Evolutionary conservation across 2,113 vertebrate species (phyloP).

Genomic region (Megaceryle maxima): DNA sequence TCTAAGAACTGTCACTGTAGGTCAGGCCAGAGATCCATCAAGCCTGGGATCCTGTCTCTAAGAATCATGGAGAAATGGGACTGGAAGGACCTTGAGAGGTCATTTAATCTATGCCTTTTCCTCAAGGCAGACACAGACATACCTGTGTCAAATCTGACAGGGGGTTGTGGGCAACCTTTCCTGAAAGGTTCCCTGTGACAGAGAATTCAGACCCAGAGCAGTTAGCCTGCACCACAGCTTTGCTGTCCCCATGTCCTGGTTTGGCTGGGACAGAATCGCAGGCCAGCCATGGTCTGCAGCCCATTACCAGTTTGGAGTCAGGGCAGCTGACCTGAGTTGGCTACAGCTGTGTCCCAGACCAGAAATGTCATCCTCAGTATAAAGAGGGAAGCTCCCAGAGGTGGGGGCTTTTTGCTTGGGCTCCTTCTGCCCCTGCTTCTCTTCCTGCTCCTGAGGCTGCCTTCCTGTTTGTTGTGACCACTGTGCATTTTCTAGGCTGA

Average conservation of each 20-base stretch:
- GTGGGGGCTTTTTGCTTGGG: not conserved
- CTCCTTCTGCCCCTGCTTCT: not conserved
- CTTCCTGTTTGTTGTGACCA: not conserved
- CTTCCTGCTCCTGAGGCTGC: not conserved
- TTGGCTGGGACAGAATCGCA: not conserved
- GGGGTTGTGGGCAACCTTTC: not conserved
- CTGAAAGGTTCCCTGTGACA: not conserved
- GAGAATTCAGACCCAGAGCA: not conserved
- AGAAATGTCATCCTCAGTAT: not conserved
- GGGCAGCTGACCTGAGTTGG: not conserved
- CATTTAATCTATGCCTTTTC: constrained; percentile 1
- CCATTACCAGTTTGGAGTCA: not conserved
- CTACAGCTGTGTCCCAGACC: not conserved
- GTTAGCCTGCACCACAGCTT: not conserved
- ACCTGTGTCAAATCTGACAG: constrained; percentile 18
- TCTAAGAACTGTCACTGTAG: constrained; percentile 22
- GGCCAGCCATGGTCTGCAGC: not conserved
- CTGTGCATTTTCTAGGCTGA: not conserved
- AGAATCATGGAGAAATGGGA: constrained; percentile 4
- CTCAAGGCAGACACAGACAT: not conserved
- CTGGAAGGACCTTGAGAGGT: constrained; percentile 58
- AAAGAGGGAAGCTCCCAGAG: not conserved
- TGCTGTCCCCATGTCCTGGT: not conserved
- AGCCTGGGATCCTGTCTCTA: constrained; percentile 25
- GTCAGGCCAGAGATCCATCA: constrained; percentile 57